Base-by-base conservation (phyloP, 1,140 invertebrate species). In the Drosophila grimshawi region DNA sequence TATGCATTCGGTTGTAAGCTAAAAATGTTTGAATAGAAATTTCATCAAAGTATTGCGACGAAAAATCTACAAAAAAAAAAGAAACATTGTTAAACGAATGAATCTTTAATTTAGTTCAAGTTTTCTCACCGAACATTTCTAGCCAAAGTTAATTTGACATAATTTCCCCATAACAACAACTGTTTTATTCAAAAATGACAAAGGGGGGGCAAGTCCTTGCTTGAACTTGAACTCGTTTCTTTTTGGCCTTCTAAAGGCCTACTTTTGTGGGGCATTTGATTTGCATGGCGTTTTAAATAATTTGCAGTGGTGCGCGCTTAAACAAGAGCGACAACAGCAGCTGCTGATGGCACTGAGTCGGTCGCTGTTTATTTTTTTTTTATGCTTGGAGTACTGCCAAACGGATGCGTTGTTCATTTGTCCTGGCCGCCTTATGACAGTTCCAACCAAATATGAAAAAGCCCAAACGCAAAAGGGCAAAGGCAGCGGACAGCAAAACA, bases 211-310 rank as follows among this genome's bases (percentile, higher is more conserved):
- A 10, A 4, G 45, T 3, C 5, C 19, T 3, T 6, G 8, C 32
- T 51, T 88, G 76, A 86, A 88, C 82, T 86, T 86, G 82, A 88
- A 79, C 80, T 35, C 10, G 8, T 59, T 64, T 48, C 4, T 5
- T n/a, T 33, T 19, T 33, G n/a, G 35, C 35, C 19, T 27, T 33
- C 53, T 56, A 41, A 37, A 32, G 55, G 49, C 65, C 69, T 48
- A 70, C 63, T 73, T 81, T 68, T 19, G 46, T 11, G 32, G 61
- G 43, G 51, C 71, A 79, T 85, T 85, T 83, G 62, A 83, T 86
- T 86, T 86, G 82, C 81, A 78, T 81, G 76, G 70, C 53, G 70
- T 61, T 72, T 79, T 79, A 70, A 86, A 79, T 82, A 82, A 88
- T 78, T 63, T 59, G 30, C 70, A 78, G 75, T 39, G 43, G 46